These are phyloP conservation scores for Ferdinandea cuprea DNA, from an alignment of 2,888 invertebrate species.

Conservation along the genomic window DNA sequence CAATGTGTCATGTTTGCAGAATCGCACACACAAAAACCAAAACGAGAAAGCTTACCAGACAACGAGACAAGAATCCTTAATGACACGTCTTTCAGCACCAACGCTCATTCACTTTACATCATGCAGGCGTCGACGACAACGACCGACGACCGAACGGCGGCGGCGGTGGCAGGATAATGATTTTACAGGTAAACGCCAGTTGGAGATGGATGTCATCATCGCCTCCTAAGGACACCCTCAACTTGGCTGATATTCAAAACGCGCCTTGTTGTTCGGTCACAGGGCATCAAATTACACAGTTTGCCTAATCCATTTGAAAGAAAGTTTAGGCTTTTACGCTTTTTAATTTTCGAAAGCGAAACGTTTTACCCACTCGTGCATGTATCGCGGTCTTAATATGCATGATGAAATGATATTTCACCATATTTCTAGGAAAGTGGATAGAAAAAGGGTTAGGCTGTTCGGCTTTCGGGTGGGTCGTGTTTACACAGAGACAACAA, in stretches of 20 bases:
- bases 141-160: no score
- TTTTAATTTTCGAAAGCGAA: slow-evolving; percentile 42
- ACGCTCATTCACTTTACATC: slow-evolving; percentile 46
- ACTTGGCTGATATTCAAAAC: slow-evolving; percentile 15
- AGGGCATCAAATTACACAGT: slow-evolving; percentile 29
- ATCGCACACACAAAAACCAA: not conserved
- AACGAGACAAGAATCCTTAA: slow-evolving; percentile 66
- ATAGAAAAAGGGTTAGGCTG: no score
- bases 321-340: slow-evolving; percentile 31
- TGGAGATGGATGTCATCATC: slow-evolving; percentile 45
- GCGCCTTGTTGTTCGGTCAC: slow-evolving; percentile 4
- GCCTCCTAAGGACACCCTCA: not conserved
- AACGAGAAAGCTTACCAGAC: slow-evolving; percentile 47
- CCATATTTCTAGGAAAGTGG: not conserved
- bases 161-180: slow-evolving; percentile 7
- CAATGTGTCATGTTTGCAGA: slow-evolving; percentile 31
- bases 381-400: slow-evolving; percentile 1
- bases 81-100: slow-evolving; percentile 65
- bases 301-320: slow-evolving; percentile 40
- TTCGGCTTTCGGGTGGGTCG: no score
- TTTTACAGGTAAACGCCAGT: slow-evolving; percentile 51
- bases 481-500: no score
- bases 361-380: slow-evolving; percentile 26
- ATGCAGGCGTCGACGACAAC: no score
- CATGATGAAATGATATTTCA: not conserved